Conservation (phyloP, 2,888 invertebrate species). For the Nemoura dubitans region DNA sequence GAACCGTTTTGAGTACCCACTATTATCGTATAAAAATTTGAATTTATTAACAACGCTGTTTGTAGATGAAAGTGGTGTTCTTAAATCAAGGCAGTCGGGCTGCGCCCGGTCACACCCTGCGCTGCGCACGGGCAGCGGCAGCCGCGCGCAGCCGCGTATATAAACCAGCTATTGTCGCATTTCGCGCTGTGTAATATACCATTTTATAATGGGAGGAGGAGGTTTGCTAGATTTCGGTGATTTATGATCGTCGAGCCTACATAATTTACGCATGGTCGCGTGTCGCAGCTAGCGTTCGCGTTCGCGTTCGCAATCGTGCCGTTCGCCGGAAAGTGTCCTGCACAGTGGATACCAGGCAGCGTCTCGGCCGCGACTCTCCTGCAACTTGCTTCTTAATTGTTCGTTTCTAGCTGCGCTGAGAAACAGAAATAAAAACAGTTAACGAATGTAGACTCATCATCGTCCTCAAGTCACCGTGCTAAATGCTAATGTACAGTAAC, state of each 20-base stretch:
- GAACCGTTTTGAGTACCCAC: not conserved
- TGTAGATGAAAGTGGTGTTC: not conserved
- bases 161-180: constrained; percentile 27
- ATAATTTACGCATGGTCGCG: constrained; percentile 31
- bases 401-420: not conserved
- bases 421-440: constrained; percentile 17
- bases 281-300: not conserved
- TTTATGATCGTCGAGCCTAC: constrained; percentile 29
- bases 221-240: constrained; percentile 33
- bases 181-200: constrained; percentile 13
- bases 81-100: not conserved
- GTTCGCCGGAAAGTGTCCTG: constrained; percentile 19
- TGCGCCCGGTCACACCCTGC: not conserved
- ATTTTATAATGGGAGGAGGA: constrained; percentile 29
- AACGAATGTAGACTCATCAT: constrained; percentile 25
- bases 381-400: constrained; percentile 17
- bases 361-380: not conserved
- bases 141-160: not conserved
- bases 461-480: not conserved
- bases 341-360: not conserved
- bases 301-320: constrained; percentile 14
- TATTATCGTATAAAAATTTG: not conserved
- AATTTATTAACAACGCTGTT: constrained; percentile 3
- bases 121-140: not conserved
- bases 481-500: constrained; percentile 30